Conservation (phyloP, 2,797 vertebrate genomes). For the Darevskia mixta region DNA sequence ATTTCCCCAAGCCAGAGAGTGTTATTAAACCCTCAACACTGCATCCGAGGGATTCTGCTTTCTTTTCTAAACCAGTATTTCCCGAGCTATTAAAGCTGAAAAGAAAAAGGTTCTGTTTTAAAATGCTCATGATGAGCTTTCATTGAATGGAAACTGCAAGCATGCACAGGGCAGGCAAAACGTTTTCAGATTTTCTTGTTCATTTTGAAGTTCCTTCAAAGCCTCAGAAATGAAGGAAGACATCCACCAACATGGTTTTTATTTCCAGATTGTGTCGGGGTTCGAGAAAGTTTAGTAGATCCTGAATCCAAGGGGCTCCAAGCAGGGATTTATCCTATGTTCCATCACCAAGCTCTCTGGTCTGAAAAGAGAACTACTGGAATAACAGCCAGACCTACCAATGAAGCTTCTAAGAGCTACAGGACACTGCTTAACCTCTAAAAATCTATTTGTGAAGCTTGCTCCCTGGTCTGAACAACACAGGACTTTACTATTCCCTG, state of each 20-base stretch:
- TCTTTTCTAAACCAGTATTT: background rate
- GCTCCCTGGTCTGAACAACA: background rate
- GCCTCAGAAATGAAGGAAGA: background rate
- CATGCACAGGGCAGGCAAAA: background rate
- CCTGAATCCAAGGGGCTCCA: background rate
- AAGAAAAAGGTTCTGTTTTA: background rate
- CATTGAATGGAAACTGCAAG: background rate
- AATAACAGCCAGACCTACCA: background rate
- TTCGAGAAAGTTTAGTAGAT: background rate
- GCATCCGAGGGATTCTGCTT: background rate
- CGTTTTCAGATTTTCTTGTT: background rate
- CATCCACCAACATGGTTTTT: background rate
- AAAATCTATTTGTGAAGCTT: background rate
- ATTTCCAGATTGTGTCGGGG: background rate
- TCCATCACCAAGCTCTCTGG: background rate
- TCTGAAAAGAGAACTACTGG: background rate
- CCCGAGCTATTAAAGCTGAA: background rate
- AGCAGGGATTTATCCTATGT: background rate
- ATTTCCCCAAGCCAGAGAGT: background rate
- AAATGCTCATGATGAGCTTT: background rate
- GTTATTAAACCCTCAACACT: background rate
- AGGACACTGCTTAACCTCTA: background rate
- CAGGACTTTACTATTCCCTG: background rate
- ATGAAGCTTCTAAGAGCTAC: background rate
- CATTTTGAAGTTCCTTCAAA: background rate